Evolutionary conservation across 2,888 invertebrate genomes (phyloP).

Genomic region (Deroplatys truncata): DNA sequence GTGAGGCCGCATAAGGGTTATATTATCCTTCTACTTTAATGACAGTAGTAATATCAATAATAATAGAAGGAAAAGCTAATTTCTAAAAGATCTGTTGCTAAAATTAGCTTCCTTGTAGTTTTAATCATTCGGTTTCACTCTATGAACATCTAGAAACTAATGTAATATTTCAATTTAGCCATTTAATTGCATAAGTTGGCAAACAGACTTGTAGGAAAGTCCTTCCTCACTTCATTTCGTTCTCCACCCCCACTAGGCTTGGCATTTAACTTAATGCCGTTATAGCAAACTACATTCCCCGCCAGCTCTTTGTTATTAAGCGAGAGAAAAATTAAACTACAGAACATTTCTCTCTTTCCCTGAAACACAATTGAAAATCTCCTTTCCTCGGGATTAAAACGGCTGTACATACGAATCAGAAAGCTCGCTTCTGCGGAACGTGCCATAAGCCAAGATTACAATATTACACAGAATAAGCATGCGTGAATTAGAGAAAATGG

Average conservation of each 20-base stretch:
- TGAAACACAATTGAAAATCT: background rate
- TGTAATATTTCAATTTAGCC: background rate
- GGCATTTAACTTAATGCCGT: background rate
- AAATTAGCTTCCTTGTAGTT: no score
- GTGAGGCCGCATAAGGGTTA: no score
- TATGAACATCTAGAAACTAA: background rate
- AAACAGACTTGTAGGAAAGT: background rate
- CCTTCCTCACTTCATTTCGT: background rate
- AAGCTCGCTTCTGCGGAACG: background rate
- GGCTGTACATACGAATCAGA: background rate
- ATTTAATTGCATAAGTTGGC: background rate
- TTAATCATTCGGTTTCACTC: background rate
- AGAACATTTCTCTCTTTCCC: background rate
- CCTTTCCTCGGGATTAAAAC: background rate
- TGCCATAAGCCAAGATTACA: background rate
- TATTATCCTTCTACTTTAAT: no score
- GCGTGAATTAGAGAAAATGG: background rate
- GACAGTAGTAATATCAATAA: no score
- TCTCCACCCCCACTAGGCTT: background rate
- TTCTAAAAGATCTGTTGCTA: no score
- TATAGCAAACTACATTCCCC: background rate
- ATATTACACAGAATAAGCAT: background rate
- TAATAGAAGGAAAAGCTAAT: no score
- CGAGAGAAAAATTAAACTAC: background rate
- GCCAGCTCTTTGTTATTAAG: background rate